Evolutionary conservation across 1,140 invertebrate species (phyloP), one percentile per base, ranked within the genome.

Genomic region (Drosophila triauraria): DNA sequence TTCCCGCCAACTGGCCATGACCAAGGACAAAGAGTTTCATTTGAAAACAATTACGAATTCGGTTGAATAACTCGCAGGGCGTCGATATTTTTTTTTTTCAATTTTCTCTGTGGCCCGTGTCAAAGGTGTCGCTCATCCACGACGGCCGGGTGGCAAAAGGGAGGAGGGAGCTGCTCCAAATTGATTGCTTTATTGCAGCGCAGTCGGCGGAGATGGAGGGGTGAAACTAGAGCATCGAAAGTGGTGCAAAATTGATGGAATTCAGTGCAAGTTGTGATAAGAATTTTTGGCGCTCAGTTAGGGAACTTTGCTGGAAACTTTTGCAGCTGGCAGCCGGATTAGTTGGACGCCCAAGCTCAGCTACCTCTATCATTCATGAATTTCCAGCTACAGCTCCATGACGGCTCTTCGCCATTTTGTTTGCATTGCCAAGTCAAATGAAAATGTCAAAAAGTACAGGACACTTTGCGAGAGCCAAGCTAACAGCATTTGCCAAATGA

Each of bases 171-270:
- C n/a, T 42, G n/a, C 48, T 62, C 43, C 40, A 85, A 88, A 88
- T 88, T 88, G 85, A 88, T 88, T 88, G 85, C 86, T 88, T 90
- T 90, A 88, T 85, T 79, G 77, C 76, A 72, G 70, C 43, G 23
- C 79, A 65, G 32, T 44, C 38, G 20, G 32, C 8, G 53, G 51
- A 62, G 43, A 65, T 67, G 47, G 35, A 35, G 56, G 40, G 23
- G 12, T 8, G 38, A 40, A 35, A 42, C 27, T 32, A n/a, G 48
- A 42, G 51, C 10, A 42, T 17, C 17, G 35, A 54, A 43, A 54
- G 50, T 67, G 72, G 43, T 78, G 69, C 68, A 80, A 81, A 82
- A 86, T 86, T 82, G 71, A 69, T 87, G 79, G 75, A 72, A 82
- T 79, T 54, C 83, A 71, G 54, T 77, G 59, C 76, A 77, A 80